Evolutionary conservation across 2,888 invertebrate genomes (phyloP), one percentile per base, ranked within the genome.

Genomic region (Trissolcus brochymenae): DNA sequence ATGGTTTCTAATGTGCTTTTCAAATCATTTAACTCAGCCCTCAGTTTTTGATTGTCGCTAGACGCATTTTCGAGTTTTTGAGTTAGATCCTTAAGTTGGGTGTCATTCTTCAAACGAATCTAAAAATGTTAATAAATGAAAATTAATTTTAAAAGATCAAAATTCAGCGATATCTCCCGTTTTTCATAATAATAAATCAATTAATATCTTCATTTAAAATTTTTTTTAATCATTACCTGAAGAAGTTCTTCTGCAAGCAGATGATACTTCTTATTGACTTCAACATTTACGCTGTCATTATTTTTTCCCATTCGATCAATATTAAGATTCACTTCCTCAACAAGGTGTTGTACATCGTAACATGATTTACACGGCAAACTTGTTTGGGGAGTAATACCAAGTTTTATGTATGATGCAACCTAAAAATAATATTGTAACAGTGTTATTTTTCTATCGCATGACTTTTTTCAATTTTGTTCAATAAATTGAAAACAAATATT

Each of bases 171-270:
- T 6, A 43, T 19, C n/a, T 3, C 3, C 3, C 3, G 43, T 43
- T 43, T 1, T 6, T 43, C 19, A 19, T 19, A 19, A 25, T 25
- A 25, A 4, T 25, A 4, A 13, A 13, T 13, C 41, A 13, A 13
- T 13, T 13, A 41, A 41, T 41, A 1, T 41, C 13, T 1, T 41
- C 41, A 13, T 1, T 41, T 41, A 2, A 13, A 41, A 9, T 41
- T 2, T 43, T 43, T n/a, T 43, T 6, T 9, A 9, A 40, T 41
- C 6, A 19, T 43, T 68, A 83, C 86, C 81, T 84, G 82, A n/a
- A 57, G 60, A 53, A 86, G 62, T 65, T 86, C 82, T 14, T 80
- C 76, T 0, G 84, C 80, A 13, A 86, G 64, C 40, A 40, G 53
- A 21, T 50, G 71, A 0, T 85, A 46, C 80, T 82, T 86, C 21